Conservation (phyloP, 1,140 invertebrate genomes). For the Ceratosolen solmsi region DNA sequence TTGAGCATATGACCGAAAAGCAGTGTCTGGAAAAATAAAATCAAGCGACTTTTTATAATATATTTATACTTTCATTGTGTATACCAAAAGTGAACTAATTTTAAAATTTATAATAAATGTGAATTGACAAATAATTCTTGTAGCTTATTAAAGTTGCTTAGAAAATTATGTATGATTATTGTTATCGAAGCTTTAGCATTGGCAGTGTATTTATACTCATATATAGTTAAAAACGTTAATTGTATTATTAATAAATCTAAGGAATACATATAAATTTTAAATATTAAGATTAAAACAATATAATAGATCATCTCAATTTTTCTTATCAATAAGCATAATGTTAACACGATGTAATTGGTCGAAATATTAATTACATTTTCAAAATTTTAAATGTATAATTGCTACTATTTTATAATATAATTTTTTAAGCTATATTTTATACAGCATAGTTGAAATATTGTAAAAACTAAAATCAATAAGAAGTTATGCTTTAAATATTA, state of each 20-base stretch:
- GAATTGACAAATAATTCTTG: neutral
- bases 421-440: too few species aligned
- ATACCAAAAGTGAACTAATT: neutral
- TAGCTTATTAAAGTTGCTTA: conserved; percentile 8
- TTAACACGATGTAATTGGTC: too few species aligned
- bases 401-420: too few species aligned
- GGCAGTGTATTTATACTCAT: neutral
- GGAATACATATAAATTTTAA: neutral
- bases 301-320: too few species aligned
- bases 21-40: neutral
- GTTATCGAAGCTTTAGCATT: conserved; percentile 4
- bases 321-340: too few species aligned
- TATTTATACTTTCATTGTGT: neutral
- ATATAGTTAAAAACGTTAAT: conserved; percentile 5
- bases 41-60: neutral
- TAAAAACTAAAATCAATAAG: too few species aligned
- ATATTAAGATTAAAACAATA: neutral
- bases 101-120: too few species aligned
- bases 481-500: neutral
- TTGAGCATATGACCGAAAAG: neutral
- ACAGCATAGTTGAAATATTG: too few species aligned
- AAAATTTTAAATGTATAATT: too few species aligned
- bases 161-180: conserved; percentile 11
- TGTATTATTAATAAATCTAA: conserved; percentile 2
- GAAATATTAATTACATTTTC: too few species aligned